phyloP scores from a whole-genome alignment of 2,113 vertebrate species.

The Melanerpes aurifrons region DNA sequence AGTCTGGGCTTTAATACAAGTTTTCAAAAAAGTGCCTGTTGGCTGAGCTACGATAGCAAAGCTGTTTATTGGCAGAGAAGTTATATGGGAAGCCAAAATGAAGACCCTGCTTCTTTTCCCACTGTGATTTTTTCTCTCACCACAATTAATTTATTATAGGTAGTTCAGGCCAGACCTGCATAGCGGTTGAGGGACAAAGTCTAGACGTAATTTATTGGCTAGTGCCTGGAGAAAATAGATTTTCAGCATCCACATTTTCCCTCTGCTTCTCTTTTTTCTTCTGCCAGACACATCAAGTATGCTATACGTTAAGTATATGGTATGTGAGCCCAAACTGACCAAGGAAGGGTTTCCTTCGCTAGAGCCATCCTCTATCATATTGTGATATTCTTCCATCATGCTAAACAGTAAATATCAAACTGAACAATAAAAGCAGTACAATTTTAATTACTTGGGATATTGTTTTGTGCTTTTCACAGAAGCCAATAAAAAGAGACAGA shows the following conservation, averaged over 20 bases:
- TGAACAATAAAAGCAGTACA: constrained; percentile 23
- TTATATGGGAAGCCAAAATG: constrained; percentile 53
- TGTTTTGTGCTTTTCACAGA: neutral
- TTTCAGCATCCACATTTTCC: constrained; percentile 50
- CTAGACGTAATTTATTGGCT: constrained; percentile 72
- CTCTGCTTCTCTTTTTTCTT: constrained; percentile 14
- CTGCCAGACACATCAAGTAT: constrained; percentile 30
- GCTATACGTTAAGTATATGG: constrained; percentile 45
- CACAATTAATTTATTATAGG: constrained; percentile 69
- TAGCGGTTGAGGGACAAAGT: constrained; percentile 60
- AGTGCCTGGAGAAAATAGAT: constrained; percentile 55
- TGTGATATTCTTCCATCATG: neutral
- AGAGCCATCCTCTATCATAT: neutral
- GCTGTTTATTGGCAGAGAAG: constrained; percentile 68
- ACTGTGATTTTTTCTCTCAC: constrained; percentile 60
- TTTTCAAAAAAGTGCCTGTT: constrained; percentile 66
- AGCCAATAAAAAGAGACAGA: neutral
- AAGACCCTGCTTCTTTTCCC: constrained; percentile 72
- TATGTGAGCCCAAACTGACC: neutral
- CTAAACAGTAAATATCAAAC: constrained; percentile 11
- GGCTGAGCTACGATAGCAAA: constrained; percentile 53
- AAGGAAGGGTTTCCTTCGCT: neutral
- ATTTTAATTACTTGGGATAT: neutral
- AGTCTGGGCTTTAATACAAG: constrained; percentile 64
- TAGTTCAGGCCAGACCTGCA: constrained; percentile 55